phyloP scores from a whole-genome alignment of 2,113 vertebrate species.

The Ornithorhynchus anatinus region DNA sequence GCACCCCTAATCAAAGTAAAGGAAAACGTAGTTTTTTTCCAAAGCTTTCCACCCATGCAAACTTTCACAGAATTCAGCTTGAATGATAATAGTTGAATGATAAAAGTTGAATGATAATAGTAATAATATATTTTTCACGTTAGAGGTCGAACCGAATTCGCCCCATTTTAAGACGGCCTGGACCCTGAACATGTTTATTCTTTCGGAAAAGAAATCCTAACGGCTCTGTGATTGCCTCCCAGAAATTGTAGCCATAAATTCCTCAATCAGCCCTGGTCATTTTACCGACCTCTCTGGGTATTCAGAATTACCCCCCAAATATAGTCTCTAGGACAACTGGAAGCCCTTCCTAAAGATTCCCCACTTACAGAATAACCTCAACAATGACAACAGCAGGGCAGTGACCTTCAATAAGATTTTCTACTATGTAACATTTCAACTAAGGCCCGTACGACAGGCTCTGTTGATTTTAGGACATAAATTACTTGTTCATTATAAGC shows the following conservation, averaged over 20 bases:
- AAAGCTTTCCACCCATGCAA: background rate
- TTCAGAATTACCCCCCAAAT: background rate
- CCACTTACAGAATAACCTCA: slow-evolving; percentile 46
- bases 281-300: background rate
- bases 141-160: background rate
- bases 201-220: background rate
- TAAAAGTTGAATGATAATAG: too few species aligned
- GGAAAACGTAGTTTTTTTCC: background rate
- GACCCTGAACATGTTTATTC: background rate
- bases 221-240: background rate
- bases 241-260: background rate
- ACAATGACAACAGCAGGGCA: slow-evolving; percentile 44
- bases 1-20: background rate
- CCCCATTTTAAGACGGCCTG: background rate
- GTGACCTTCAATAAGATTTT: slow-evolving; percentile 51
- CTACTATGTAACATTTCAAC: slow-evolving; percentile 51
- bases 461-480: slow-evolving; percentile 58
- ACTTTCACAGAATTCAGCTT: background rate
- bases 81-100: too few species aligned
- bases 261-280: background rate
- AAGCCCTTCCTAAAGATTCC: slow-evolving; percentile 1
- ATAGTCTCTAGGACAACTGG: slow-evolving; percentile 1
- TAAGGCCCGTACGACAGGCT: slow-evolving; percentile 47
- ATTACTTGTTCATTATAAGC: slow-evolving; percentile 64
- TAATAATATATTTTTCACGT: background rate